phyloP scores from a whole-genome alignment of 2,113 vertebrate genomes.

The Dissostichus mawsoni region DNA sequence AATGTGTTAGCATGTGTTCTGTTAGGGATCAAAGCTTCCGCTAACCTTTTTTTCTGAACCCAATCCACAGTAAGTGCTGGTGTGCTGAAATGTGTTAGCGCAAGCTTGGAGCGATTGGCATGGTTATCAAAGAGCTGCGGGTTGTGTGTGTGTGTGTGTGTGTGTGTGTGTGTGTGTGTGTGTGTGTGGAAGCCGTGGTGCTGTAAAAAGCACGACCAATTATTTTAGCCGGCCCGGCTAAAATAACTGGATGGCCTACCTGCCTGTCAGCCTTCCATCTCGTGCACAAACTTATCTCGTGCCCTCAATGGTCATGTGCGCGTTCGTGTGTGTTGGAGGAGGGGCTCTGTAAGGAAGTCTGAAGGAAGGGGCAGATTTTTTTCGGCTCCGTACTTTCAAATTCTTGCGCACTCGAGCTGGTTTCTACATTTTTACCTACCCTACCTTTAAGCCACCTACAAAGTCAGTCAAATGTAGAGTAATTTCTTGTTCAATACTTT shows the following conservation, averaged over 20 bases:
- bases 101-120: constrained; percentile 42
- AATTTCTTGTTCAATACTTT: neutral
- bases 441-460: neutral
- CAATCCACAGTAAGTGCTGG: constrained; percentile 54
- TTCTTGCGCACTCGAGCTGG: too few species aligned
- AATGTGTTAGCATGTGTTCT: constrained; percentile 49
- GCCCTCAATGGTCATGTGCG: too few species aligned
- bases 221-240: too few species aligned
- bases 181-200: constrained; percentile 2
- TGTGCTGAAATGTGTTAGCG: constrained; percentile 57
- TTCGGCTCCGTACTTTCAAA: too few species aligned
- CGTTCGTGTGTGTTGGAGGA: too few species aligned
- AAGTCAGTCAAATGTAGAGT: constrained; percentile 3
- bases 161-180: constrained; percentile 16
- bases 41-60: constrained; percentile 50
- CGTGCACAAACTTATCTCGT: too few species aligned
- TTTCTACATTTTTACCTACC: too few species aligned
- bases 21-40: constrained; percentile 65
- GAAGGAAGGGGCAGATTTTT: too few species aligned
- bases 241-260: too few species aligned
- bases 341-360: too few species aligned
- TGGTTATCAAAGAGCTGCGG: constrained; percentile 64
- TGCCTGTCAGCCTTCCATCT: too few species aligned
- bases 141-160: constrained; percentile 14
- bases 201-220: too few species aligned